Percentiles rank a stretch among this genome's conserved stretches.
These are phyloP conservation scores for Pheosia gnoma DNA, from an alignment of 2,888 invertebrate species.

Conservation along the genomic window DNA sequence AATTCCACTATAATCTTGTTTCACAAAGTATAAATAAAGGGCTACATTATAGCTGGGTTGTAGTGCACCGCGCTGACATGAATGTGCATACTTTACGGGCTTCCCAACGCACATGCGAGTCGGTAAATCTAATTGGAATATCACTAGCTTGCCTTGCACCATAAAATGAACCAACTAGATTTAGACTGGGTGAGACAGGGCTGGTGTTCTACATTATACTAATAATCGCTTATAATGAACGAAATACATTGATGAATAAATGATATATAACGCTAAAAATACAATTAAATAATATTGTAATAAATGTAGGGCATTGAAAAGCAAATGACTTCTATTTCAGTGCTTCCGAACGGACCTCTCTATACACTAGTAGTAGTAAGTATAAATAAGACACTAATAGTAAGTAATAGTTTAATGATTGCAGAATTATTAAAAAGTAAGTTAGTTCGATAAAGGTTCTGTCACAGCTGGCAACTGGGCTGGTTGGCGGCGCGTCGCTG, in stretches of 20 bases:
- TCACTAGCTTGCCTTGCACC: not conserved
- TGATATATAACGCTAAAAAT: too few species aligned
- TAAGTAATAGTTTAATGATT: not conserved
- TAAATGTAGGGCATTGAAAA: too few species aligned
- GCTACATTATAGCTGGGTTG: not conserved
- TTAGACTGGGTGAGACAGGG: not conserved
- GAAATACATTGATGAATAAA: too few species aligned
- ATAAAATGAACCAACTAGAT: too few species aligned
- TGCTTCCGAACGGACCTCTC: too few species aligned
- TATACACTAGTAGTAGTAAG: too few species aligned
- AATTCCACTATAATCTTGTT: slow-evolving; percentile 4
- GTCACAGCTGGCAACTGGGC: slow-evolving; percentile 22
- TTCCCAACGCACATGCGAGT: not conserved
- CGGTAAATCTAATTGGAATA: slow-evolving; percentile 3
- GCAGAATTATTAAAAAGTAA: not conserved
- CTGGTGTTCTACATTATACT: not conserved
- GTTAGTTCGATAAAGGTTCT: not conserved
- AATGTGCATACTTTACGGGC: slow-evolving; percentile 2
- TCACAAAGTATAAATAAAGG: not conserved
- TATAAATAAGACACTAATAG: too few species aligned
- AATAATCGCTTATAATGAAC: too few species aligned
- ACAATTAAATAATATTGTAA: too few species aligned
- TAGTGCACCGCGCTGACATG: not conserved
- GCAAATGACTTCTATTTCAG: too few species aligned
- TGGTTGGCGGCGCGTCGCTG: slow-evolving; percentile 20